phyloP scores from a whole-genome alignment of 1,140 invertebrate species.

The Neotoxoptera formosana region DNA sequence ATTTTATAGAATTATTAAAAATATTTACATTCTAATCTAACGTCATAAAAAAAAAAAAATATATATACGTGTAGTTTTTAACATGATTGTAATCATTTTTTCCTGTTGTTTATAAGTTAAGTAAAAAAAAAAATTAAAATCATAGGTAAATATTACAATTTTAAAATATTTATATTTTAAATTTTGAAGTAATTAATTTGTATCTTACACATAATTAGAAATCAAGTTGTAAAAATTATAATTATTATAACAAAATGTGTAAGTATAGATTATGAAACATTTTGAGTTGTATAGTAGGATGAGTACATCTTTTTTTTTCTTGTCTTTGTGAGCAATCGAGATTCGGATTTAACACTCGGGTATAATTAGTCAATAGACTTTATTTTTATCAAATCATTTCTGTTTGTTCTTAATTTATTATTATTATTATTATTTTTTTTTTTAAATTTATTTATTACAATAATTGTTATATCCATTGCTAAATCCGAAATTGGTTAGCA shows the following conservation, averaged over 20 bases:
- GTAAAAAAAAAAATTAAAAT: constrained; percentile 46
- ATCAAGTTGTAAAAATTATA: constrained; percentile 52
- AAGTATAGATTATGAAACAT: constrained; percentile 37
- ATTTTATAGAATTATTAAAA: constrained; percentile 49
- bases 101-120: constrained; percentile 39
- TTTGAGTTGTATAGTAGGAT: constrained; percentile 52
- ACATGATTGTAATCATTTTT: constrained; percentile 47
- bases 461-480: constrained; percentile 50
- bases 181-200: constrained; percentile 17
- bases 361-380: constrained; percentile 46
- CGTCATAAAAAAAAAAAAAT: not conserved
- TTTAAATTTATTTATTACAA: constrained; percentile 37
- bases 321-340: constrained; percentile 47
- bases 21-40: constrained; percentile 52
- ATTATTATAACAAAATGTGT: constrained; percentile 49
- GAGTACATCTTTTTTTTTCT: constrained; percentile 43
- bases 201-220: constrained; percentile 50
- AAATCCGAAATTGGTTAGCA: constrained; percentile 55
- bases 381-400: constrained; percentile 36
- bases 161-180: constrained; percentile 43
- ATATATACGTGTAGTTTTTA: constrained; percentile 49
- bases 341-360: constrained; percentile 52
- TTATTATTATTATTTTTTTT: constrained; percentile 35
- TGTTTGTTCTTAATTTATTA: constrained; percentile 47
- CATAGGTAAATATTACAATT: constrained; percentile 14